These are phyloP conservation scores for Callyntrura sp. DNA, from an alignment of 2,888 invertebrate species.

Conservation along the genomic window DNA sequence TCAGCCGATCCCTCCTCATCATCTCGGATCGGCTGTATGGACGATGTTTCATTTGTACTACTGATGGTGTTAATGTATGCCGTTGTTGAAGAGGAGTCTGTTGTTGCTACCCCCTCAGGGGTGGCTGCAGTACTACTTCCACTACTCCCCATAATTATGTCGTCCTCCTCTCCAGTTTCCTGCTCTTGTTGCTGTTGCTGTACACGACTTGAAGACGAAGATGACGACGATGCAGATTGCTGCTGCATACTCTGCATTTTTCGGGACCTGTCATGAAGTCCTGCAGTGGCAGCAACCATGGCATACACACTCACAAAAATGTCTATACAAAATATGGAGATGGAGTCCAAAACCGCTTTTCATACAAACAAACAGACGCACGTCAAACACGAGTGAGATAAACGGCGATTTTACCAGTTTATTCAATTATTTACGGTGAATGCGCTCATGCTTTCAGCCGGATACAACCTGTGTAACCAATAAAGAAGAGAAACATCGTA, in stretches of 20 bases:
- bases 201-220: neutral
- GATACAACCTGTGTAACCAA: neutral
- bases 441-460: neutral
- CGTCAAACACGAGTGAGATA: no score
- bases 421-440: neutral
- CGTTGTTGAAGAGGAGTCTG: neutral
- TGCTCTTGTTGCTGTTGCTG: conserved; percentile 31
- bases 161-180: conserved; percentile 37
- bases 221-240: conserved; percentile 64
- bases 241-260: conserved; percentile 72
- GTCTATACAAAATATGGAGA: neutral
- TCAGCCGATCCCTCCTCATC: neutral
- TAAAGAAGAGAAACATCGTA: no score
- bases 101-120: neutral
- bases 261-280: conserved; percentile 68
- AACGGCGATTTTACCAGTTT: neutral
- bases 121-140: conserved; percentile 54
- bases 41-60: conserved; percentile 39
- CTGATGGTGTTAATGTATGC: neutral
- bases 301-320: conserved; percentile 47
- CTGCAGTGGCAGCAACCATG: conserved; percentile 73
- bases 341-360: no score
- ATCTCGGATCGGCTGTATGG: neutral
- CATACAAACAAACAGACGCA: no score
- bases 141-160: conserved; percentile 66